These are phyloP conservation scores for Gasteruption jaculator DNA, from an alignment of 2,888 invertebrate genomes.

Conservation along the genomic window DNA sequence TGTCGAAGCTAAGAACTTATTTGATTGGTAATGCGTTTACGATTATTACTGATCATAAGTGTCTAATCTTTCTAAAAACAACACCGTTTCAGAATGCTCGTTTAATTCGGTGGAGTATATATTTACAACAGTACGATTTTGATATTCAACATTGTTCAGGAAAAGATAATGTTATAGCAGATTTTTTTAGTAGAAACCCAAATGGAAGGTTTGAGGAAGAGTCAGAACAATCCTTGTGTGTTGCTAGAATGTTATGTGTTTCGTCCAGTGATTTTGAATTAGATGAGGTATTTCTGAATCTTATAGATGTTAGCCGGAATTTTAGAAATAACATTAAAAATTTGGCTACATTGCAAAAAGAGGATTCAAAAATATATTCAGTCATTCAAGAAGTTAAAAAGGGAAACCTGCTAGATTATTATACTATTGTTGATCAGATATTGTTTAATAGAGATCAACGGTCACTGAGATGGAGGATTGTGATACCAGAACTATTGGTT, in stretches of 20 bases:
- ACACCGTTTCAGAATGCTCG: background rate
- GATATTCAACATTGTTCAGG: slow-evolving; percentile 25
- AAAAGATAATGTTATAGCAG: slow-evolving; percentile 23
- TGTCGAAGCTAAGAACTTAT: slow-evolving; percentile 27
- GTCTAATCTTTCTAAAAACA: no score
- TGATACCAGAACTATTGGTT: slow-evolving; percentile 3
- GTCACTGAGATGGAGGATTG: slow-evolving; percentile 1
- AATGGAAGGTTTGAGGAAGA: background rate
- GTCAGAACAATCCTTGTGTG: background rate
- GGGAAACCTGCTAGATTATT: background rate
- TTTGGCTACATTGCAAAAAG: slow-evolving; percentile 3
- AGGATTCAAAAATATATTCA: background rate
- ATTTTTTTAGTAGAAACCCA: slow-evolving; percentile 23
- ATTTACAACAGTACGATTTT: no score
- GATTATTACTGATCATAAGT: no score
- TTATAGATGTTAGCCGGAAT: no score
- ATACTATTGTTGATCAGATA: slow-evolving; percentile 2
- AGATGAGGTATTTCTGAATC: background rate
- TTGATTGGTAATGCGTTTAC: no score
- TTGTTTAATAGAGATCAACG: slow-evolving; percentile 9
- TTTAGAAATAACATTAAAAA: background rate
- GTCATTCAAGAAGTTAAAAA: background rate
- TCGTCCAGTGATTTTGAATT: background rate
- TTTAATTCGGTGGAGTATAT: slow-evolving; percentile 20
- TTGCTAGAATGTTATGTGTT: no score